These are phyloP conservation scores for Cylindroiulus punctatus DNA, from an alignment of 2,888 invertebrate species.

Conservation along the genomic window DNA sequence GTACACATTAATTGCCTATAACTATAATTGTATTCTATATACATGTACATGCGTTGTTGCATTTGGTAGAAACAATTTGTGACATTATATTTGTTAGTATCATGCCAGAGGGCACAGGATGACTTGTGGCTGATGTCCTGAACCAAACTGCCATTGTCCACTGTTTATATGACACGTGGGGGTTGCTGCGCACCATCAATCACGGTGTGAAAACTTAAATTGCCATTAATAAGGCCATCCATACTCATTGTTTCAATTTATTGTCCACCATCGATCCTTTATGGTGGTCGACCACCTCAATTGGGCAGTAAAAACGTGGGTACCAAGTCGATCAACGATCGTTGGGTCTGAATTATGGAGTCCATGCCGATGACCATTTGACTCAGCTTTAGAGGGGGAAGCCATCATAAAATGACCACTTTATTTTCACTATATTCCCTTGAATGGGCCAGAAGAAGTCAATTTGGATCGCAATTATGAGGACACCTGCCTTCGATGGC, in stretches of 20 bases:
- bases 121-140: too few species aligned
- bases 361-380: not conserved
- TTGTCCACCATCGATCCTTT: not conserved
- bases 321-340: not conserved
- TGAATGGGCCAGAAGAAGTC: not conserved
- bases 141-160: not conserved
- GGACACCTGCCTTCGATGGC: not conserved
- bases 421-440: not conserved
- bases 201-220: not conserved
- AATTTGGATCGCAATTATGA: not conserved
- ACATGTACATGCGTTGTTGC: not conserved
- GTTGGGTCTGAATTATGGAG: not conserved
- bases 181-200: not conserved
- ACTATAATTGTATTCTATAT: too few species aligned
- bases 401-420: not conserved
- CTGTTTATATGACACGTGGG: not conserved
- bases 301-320: not conserved
- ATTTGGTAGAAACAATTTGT: not conserved
- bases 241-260: not conserved
- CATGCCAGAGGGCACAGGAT: not conserved
- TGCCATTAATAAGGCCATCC: not conserved
- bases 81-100: not conserved
- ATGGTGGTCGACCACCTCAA: not conserved
- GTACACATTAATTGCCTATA: too few species aligned
- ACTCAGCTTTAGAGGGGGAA: not conserved